Conservation (phyloP, 2,113 vertebrate genomes). For the Melanotaenia duboulayi region DNA sequence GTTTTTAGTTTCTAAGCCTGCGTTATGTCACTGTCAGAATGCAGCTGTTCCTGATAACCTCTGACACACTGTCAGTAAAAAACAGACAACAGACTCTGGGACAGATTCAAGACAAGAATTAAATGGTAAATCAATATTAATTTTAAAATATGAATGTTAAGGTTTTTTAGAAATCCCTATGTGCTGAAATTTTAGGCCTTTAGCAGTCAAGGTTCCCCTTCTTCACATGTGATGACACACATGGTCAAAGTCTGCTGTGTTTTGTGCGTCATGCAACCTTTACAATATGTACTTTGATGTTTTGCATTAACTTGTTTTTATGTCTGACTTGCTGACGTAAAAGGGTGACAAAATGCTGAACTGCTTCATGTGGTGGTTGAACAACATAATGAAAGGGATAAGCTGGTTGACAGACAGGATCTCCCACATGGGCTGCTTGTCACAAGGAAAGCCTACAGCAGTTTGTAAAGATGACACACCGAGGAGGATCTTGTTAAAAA, state of each 20-base stretch:
- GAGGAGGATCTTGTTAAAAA: background rate
- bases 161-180: too few species aligned
- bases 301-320: background rate
- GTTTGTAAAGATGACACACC: background rate
- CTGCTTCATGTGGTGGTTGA: background rate
- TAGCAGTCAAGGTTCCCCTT: background rate
- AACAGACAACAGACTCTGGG: background rate
- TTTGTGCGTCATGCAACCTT: slow-evolving; percentile 8
- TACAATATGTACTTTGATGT: background rate
- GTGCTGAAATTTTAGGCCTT: too few species aligned
- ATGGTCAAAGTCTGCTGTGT: slow-evolving; percentile 30
- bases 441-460: background rate
- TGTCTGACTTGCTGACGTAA: slow-evolving; percentile 24
- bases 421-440: background rate
- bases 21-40: background rate
- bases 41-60: too few species aligned
- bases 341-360: slow-evolving; percentile 1
- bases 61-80: too few species aligned
- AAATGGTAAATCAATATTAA: too few species aligned
- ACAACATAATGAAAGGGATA: slow-evolving; percentile 1
- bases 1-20: background rate
- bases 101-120: background rate
- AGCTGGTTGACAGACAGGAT: background rate
- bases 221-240: background rate
- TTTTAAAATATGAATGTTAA: too few species aligned